These are phyloP conservation scores for Pycnonotus jocosus DNA, from an alignment of 2,113 vertebrate species.

Conservation along the genomic window DNA sequence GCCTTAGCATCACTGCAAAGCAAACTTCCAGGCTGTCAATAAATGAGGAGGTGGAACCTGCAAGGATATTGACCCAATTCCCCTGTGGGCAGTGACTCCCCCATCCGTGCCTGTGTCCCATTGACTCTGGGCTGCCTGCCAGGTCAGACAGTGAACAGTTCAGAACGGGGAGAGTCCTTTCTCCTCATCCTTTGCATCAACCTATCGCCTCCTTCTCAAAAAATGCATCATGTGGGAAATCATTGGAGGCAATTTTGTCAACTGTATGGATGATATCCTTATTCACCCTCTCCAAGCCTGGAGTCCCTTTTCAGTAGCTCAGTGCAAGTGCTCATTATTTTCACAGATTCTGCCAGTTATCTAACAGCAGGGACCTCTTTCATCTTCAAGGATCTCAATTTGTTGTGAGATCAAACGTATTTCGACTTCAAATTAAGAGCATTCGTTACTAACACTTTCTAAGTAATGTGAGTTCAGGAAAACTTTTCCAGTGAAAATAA, in stretches of 20 bases:
- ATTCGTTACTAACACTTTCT: background rate
- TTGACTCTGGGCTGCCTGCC: background rate
- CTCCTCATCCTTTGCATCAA: background rate
- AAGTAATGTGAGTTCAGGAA: background rate
- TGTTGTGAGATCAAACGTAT: conserved; percentile 34
- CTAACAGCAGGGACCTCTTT: conserved; percentile 1
- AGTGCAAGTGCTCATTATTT: conserved; percentile 3
- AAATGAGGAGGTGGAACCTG: background rate
- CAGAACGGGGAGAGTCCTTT: rapidly evolving
- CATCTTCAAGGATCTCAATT: conserved; percentile 11
- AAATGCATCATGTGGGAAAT: background rate
- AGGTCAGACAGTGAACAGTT: no score
- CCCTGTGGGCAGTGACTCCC: background rate
- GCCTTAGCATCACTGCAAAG: background rate
- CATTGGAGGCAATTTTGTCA: background rate
- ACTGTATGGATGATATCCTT: background rate
- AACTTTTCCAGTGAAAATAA: conserved; percentile 8
- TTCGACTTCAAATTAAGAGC: conserved; percentile 12
- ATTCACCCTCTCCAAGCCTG: background rate
- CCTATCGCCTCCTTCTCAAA: background rate
- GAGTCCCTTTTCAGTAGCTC: background rate
- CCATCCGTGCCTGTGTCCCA: background rate
- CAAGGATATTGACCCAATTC: background rate
- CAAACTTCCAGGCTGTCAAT: background rate
- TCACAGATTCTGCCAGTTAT: background rate